Evolutionary conservation across 2,113 vertebrate genomes (phyloP).

Genomic region (Triplophysa tibetana): DNA sequence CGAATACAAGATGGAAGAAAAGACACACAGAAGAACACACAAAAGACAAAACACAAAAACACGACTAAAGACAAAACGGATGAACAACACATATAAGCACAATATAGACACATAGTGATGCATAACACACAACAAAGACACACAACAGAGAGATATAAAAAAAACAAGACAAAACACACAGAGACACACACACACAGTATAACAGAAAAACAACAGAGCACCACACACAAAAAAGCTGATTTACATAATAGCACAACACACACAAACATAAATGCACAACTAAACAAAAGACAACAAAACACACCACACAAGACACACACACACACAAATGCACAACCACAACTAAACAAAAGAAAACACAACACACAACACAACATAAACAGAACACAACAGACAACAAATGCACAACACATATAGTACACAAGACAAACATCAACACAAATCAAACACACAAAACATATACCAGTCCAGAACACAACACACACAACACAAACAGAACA

Average conservation of each 20-base stretch:
- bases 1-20: neutral
- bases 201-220: neutral
- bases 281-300: neutral
- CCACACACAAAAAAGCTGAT: neutral
- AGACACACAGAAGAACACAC: neutral
- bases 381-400: neutral
- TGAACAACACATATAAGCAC: neutral
- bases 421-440: neutral
- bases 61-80: neutral
- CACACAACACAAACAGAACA: neutral
- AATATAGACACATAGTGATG: neutral
- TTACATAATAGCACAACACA: neutral
- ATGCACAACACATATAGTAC: neutral
- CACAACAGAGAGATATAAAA: neutral
- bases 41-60: neutral
- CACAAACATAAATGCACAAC: neutral
- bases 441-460: neutral
- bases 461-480: neutral
- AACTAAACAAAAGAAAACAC: constrained; percentile 22
- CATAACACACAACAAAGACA: neutral
- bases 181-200: neutral
- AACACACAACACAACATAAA: neutral
- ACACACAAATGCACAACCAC: neutral
- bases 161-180: neutral
- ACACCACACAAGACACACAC: too few species aligned